Conservation (phyloP, 2,113 vertebrate species). For the Mustelus asterias region DNA sequence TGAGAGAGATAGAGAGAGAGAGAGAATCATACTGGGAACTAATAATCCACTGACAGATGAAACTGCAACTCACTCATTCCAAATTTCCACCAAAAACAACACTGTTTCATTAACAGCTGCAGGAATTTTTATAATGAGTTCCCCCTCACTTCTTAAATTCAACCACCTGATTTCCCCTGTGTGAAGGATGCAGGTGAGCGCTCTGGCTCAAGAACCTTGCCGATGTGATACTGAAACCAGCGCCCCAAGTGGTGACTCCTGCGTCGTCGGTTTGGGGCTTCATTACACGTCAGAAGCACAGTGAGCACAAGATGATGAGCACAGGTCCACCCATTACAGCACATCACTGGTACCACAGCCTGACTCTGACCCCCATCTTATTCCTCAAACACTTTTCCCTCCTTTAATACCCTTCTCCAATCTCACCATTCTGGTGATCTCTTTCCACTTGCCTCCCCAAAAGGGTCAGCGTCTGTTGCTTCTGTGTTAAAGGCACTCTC, state of each 20-base stretch:
- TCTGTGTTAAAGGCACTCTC: not conserved
- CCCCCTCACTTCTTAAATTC: not conserved
- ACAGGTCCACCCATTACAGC: not conserved
- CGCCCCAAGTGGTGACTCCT: not conserved
- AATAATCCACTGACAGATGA: not conserved
- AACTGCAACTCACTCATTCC: not conserved
- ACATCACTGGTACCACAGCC: not conserved
- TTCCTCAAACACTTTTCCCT: not conserved
- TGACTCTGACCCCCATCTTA: not conserved
- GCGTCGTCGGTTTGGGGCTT: not conserved
- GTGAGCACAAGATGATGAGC: not conserved
- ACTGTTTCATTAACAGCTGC: not conserved
- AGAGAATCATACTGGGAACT: not conserved
- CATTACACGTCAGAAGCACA: not conserved
- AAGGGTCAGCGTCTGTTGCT: not conserved
- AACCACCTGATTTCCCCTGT: not conserved
- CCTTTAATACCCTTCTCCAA: too few species aligned
- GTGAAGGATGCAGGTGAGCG: too few species aligned
- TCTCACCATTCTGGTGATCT: not conserved
- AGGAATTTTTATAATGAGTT: not conserved
- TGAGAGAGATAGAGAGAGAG: too few species aligned
- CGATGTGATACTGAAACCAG: not conserved
- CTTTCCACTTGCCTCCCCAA: not conserved
- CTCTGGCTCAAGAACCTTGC: not conserved
- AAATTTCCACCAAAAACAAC: not conserved